A percentile compares a stretch with the other conserved stretches of the same genome.
Conservation (phyloP, 2,113 vertebrate species). For the Pimephales promelas region DNA sequence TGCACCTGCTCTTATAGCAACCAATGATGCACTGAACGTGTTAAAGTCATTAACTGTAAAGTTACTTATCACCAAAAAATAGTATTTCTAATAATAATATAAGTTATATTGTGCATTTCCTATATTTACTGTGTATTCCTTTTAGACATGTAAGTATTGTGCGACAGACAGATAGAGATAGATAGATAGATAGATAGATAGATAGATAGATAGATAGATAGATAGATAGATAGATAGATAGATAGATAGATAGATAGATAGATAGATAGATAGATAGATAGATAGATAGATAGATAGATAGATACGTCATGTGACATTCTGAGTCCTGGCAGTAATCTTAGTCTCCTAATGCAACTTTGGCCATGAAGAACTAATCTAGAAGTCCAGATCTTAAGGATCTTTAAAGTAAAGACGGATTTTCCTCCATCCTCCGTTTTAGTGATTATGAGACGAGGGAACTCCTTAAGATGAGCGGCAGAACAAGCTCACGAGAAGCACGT, state of each 20-base stretch:
- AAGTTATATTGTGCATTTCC: too few species aligned
- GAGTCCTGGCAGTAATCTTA: constrained; percentile 46
- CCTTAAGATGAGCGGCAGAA: neutral
- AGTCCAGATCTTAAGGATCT: constrained; percentile 33
- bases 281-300: too few species aligned
- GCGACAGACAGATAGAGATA: too few species aligned
- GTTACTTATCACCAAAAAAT: neutral
- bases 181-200: too few species aligned
- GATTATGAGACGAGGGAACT: neutral
- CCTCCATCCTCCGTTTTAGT: constrained; percentile 26
- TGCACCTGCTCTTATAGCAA: neutral
- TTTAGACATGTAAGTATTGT: too few species aligned
- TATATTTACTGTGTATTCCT: too few species aligned
- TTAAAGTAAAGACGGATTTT: constrained; percentile 20
- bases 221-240: neutral
- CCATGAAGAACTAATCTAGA: constrained; percentile 47
- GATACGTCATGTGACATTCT: constrained; percentile 28
- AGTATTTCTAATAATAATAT: neutral
- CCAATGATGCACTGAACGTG: neutral
- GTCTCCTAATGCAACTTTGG: constrained; percentile 31
- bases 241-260: too few species aligned
- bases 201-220: too few species aligned
- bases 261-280: too few species aligned
- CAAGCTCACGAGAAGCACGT: neutral
- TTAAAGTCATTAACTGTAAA: neutral